These are phyloP conservation scores for Boloria selene DNA, from an alignment of 2,888 invertebrate species.

Conservation along the genomic window DNA sequence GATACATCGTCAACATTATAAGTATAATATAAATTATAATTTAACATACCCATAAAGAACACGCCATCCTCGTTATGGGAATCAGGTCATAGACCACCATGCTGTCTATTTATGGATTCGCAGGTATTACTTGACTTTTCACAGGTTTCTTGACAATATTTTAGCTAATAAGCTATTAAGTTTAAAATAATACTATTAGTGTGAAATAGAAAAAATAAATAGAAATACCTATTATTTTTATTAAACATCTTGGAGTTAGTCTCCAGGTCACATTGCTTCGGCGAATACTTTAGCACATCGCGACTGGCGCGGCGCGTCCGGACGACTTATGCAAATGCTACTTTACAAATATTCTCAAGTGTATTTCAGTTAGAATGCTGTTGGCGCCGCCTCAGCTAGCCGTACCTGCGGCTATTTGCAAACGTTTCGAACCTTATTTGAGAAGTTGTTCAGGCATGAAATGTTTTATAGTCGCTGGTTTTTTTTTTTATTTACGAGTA, in stretches of 20 bases:
- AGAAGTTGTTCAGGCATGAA: constrained; percentile 17
- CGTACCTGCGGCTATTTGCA: constrained; percentile 22
- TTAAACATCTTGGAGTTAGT: neutral
- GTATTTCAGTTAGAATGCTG: constrained; percentile 24
- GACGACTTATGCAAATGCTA: constrained; percentile 34
- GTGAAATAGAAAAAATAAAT: neutral
- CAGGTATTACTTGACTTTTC: too few relatives aligned
- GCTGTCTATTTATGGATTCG: too few relatives aligned
- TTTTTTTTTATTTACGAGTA: neutral
- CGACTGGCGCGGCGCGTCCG: neutral
- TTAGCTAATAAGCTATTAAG: too few relatives aligned
- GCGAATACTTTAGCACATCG: too few relatives aligned
- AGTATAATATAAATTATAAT: too few relatives aligned
- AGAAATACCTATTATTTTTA: neutral
- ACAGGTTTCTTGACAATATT: too few relatives aligned
- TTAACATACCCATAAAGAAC: too few relatives aligned
- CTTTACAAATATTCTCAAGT: constrained; percentile 28
- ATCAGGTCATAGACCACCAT: too few relatives aligned
- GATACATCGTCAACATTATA: too few relatives aligned
- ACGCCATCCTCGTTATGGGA: too few relatives aligned
- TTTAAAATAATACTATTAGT: too few relatives aligned
- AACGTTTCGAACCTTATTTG: constrained; percentile 23
- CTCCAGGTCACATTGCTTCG: neutral
- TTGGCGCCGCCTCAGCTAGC: constrained; percentile 19
- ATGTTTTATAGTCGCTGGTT: constrained; percentile 10